Percentiles rank a stretch among this genome's conserved stretches.
Conservation (phyloP, 2,888 invertebrate genomes). For the Ochlodes sylvanus region DNA sequence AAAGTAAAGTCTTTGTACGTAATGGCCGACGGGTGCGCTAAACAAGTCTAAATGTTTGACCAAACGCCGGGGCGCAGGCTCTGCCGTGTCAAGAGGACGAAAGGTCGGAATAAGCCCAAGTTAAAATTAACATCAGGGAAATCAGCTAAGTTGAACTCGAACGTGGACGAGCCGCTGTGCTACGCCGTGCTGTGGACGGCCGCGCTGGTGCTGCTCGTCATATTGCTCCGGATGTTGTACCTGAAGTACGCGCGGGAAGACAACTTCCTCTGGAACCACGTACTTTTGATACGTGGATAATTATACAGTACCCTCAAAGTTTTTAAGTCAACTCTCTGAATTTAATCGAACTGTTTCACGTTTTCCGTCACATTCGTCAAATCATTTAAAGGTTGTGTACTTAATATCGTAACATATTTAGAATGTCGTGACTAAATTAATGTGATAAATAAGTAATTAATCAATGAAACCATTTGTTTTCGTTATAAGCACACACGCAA, state of each 20-base stretch:
- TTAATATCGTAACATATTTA: too few species aligned
- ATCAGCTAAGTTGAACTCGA: constrained; percentile 34
- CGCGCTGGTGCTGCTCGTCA: constrained; percentile 45
- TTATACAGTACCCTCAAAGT: background rate
- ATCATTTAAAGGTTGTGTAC: too few species aligned
- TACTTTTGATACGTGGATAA: constrained; percentile 19
- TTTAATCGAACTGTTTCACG: too few species aligned
- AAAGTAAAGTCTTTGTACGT: background rate
- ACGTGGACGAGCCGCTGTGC: constrained; percentile 40
- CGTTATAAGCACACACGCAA: too few species aligned
- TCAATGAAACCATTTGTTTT: too few species aligned
- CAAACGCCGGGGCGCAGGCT: constrained; percentile 42
- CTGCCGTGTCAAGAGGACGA: constrained; percentile 48
- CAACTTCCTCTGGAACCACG: constrained; percentile 12
- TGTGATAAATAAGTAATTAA: too few species aligned
- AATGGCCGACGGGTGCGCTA: constrained; percentile 2
- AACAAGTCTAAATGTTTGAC: constrained; percentile 46
- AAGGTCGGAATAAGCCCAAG: constrained; percentile 45
- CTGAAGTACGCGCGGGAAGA: constrained; percentile 45
- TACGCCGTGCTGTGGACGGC: constrained; percentile 47
- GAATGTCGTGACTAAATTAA: too few species aligned
- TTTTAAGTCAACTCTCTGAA: too few species aligned
- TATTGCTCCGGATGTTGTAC: constrained; percentile 48
- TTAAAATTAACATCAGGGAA: constrained; percentile 30
- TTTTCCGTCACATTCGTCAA: too few species aligned